Percentiles rank a stretch among this genome's conserved stretches.
phyloP scores from a whole-genome alignment of 92 coral and sea anemone species.

The Scolanthus callimorphus region DNA sequence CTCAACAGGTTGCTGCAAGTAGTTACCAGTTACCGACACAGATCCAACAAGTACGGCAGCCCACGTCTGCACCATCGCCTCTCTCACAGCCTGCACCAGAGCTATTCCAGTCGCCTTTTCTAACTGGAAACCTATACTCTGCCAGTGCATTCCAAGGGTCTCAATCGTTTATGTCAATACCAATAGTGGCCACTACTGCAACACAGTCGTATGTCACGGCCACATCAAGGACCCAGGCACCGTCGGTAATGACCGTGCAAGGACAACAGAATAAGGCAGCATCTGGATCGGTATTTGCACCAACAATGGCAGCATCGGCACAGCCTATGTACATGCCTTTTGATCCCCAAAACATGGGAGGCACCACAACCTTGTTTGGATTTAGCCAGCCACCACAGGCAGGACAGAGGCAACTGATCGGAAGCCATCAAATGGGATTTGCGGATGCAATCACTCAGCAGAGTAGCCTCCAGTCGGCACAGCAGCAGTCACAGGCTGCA shows the following conservation, averaged over 20 bases:
- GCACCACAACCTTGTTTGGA: slow-evolving; percentile 59
- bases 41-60: slow-evolving; percentile 63
- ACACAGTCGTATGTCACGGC: slow-evolving; percentile 72
- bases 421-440: slow-evolving; percentile 36
- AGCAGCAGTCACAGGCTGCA: slow-evolving; percentile 27
- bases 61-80: slow-evolving; percentile 82
- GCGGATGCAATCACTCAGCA: slow-evolving; percentile 50
- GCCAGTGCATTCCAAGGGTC: slow-evolving; percentile 76
- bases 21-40: slow-evolving; percentile 43
- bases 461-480: slow-evolving; percentile 18
- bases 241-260: slow-evolving; percentile 69
- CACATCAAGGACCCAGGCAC: slow-evolving; percentile 64
- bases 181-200: slow-evolving; percentile 76
- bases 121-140: slow-evolving; percentile 67
- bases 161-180: slow-evolving; percentile 74
- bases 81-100: slow-evolving; percentile 82
- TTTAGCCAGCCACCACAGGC: slow-evolving; percentile 65
- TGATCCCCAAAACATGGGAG: slow-evolving; percentile 64
- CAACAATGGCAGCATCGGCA: slow-evolving; percentile 48
- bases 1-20: slow-evolving; percentile 48
- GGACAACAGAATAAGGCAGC: slow-evolving; percentile 69
- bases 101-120: slow-evolving; percentile 60
- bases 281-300: slow-evolving; percentile 62
- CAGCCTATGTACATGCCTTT: slow-evolving; percentile 83
- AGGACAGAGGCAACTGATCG: slow-evolving; percentile 62